A percentile compares a stretch with the other conserved stretches of the same genome.
Conservation (phyloP, 1,140 invertebrate genomes). For the Drosophila tropicalis region DNA sequence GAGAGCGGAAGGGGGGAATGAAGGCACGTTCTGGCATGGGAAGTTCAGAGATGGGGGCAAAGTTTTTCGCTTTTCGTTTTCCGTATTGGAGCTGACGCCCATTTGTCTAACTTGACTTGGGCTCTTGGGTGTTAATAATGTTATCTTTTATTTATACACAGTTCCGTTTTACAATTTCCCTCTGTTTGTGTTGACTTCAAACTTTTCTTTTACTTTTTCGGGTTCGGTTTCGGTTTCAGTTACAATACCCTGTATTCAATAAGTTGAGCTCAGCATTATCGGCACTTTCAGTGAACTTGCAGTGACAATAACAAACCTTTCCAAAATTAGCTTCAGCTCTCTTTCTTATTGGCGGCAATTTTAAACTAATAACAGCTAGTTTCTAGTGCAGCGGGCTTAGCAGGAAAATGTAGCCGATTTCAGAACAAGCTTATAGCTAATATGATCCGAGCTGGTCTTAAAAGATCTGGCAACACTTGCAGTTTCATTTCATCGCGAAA, state of each 20-base stretch:
- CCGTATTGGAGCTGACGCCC: constrained; percentile 65
- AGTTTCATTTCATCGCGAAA: too few relatives aligned
- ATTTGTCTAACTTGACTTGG: constrained; percentile 71
- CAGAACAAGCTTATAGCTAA: too few relatives aligned
- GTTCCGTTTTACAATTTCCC: constrained; percentile 33
- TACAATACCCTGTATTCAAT: constrained; percentile 6
- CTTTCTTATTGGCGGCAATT: too few relatives aligned
- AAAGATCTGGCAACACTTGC: too few relatives aligned
- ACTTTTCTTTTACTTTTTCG: constrained; percentile 13
- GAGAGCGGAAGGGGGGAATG: not conserved
- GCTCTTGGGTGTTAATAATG: constrained; percentile 72
- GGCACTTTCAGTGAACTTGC: too few relatives aligned
- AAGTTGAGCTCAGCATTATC: constrained; percentile 4
- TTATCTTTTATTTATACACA: constrained; percentile 78
- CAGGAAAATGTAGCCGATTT: too few relatives aligned
- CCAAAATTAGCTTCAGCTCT: too few relatives aligned
- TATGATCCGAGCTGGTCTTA: too few relatives aligned
- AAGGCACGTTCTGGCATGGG: constrained; percentile 52
- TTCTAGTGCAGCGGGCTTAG: too few relatives aligned
- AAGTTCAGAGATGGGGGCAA: not conserved
- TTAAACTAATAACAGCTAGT: too few relatives aligned
- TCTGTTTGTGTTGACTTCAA: constrained; percentile 37
- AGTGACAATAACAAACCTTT: too few relatives aligned
- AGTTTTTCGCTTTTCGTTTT: constrained; percentile 37
- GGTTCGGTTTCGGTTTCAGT: not conserved